A percentile compares a stretch with the other conserved stretches of the same genome.
Evolutionary conservation across 2,113 vertebrate genomes (phyloP).

Genomic region (Podarcis muralis): DNA sequence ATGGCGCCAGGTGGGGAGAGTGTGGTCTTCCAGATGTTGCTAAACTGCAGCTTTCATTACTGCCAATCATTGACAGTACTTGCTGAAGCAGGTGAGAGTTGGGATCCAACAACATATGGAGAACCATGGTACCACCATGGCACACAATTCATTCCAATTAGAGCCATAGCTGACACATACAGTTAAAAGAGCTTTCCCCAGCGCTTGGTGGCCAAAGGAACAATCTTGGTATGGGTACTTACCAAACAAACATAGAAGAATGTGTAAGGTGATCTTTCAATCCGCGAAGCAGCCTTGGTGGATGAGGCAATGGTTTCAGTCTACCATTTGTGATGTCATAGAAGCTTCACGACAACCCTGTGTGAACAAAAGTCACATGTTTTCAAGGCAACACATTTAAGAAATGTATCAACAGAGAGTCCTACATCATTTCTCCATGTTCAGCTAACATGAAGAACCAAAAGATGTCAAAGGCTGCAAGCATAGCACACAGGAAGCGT

Average conservation of each 20-base stretch:
- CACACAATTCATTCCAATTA: neutral
- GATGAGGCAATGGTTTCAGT: conserved; percentile 4
- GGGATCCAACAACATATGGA: too few species aligned
- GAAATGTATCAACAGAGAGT: neutral
- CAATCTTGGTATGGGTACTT: neutral
- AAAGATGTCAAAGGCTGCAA: conserved; percentile 35
- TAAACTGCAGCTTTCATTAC: too few species aligned
- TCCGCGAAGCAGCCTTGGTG: neutral
- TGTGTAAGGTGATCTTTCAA: neutral
- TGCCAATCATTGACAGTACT: too few species aligned
- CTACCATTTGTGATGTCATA: conserved; percentile 45
- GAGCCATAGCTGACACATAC: neutral
- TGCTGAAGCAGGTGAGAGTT: too few species aligned
- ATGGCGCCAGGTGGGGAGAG: neutral
- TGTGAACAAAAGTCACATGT: neutral
- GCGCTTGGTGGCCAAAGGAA: neutral
- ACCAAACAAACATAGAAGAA: neutral
- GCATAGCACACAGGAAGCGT: neutral
- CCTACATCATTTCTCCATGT: neutral
- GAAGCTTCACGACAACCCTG: conserved; percentile 31
- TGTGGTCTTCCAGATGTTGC: too few species aligned
- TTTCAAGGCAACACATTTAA: neutral
- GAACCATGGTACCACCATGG: too few species aligned
- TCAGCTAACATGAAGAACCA: neutral
- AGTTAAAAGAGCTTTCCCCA: neutral